phyloP scores from a whole-genome alignment of 1,140 invertebrate genomes.

The Drosophila miranda region DNA sequence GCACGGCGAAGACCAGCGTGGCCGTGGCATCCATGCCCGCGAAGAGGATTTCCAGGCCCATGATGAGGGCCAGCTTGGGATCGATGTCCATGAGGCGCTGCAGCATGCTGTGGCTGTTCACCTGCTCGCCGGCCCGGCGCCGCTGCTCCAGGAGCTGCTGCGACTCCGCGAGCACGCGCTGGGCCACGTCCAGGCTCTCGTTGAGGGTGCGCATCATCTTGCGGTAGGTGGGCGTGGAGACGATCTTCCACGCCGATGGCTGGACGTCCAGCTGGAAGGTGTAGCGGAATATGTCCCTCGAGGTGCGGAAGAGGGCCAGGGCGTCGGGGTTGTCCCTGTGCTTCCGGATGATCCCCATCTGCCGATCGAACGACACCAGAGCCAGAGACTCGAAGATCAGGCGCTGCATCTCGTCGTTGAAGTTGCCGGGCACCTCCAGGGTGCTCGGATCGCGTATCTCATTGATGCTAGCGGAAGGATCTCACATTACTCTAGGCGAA shows the following conservation, averaged over 20 bases:
- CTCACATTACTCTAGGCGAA: not conserved
- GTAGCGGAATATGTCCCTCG: not conserved
- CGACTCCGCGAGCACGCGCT: slow-evolving; percentile 44
- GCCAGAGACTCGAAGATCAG: slow-evolving; percentile 88
- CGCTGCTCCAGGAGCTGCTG: slow-evolving; percentile 29
- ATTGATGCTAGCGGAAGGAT: slow-evolving; percentile 66
- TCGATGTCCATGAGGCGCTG: slow-evolving; percentile 85
- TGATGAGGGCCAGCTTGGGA: slow-evolving; percentile 84
- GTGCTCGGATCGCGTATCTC: slow-evolving; percentile 83
- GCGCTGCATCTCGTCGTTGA: slow-evolving; percentile 86
- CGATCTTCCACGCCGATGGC: slow-evolving; percentile 85
- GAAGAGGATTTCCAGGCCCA: slow-evolving; percentile 88
- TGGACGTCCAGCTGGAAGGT: slow-evolving; percentile 83
- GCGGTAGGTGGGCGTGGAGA: slow-evolving; percentile 84
- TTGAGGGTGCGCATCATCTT: slow-evolving; percentile 83
- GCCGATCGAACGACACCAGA: slow-evolving; percentile 86
- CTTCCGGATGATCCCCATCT: slow-evolving; percentile 83
- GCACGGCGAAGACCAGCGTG: slow-evolving; percentile 34
- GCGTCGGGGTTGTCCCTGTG: slow-evolving; percentile 23
- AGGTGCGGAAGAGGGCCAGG: slow-evolving; percentile 1
- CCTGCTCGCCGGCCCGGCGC: slow-evolving; percentile 26
- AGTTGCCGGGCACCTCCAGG: slow-evolving; percentile 84
- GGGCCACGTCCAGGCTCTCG: slow-evolving; percentile 40
- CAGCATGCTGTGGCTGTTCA: slow-evolving; percentile 83
- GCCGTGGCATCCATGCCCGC: slow-evolving; percentile 87